These are phyloP conservation scores for Illadopsis cleaveri DNA, from an alignment of 2,113 vertebrate species.

Conservation along the genomic window DNA sequence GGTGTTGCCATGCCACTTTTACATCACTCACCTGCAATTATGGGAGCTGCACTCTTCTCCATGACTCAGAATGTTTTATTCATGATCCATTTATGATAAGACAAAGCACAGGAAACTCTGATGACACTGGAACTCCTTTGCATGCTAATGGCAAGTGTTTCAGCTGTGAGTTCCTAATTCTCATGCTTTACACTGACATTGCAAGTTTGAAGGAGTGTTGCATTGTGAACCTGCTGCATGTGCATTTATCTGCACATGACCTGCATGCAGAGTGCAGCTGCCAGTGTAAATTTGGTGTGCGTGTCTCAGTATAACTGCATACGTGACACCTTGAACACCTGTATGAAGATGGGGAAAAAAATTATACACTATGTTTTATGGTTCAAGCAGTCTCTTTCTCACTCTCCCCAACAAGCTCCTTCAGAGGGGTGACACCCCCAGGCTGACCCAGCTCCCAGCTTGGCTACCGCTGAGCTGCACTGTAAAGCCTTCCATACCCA, in stretches of 20 bases:
- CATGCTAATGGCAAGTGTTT: not conserved
- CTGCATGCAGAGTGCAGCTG: not conserved
- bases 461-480: not conserved
- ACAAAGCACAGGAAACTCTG: not conserved
- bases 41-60: not conserved
- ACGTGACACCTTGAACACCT: not conserved
- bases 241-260: not conserved
- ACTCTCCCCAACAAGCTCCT: not conserved
- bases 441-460: not conserved
- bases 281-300: not conserved
- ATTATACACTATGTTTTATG: rapidly evolving
- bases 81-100: not conserved
- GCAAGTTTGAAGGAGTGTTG: not conserved
- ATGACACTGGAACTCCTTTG: not conserved
- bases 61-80: conserved; percentile 12
- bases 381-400: not conserved
- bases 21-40: not conserved
- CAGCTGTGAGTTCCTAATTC: not conserved
- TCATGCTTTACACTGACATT: not conserved
- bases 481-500: not conserved
- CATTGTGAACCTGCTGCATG: not conserved
- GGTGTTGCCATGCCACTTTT: not conserved
- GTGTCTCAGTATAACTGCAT: not conserved
- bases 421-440: not conserved
- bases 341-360: not conserved